A percentile compares a stretch with the other conserved stretches of the same genome.
Evolutionary conservation across 2,888 invertebrate species (phyloP).

Genomic region (Andrena flavipes): DNA sequence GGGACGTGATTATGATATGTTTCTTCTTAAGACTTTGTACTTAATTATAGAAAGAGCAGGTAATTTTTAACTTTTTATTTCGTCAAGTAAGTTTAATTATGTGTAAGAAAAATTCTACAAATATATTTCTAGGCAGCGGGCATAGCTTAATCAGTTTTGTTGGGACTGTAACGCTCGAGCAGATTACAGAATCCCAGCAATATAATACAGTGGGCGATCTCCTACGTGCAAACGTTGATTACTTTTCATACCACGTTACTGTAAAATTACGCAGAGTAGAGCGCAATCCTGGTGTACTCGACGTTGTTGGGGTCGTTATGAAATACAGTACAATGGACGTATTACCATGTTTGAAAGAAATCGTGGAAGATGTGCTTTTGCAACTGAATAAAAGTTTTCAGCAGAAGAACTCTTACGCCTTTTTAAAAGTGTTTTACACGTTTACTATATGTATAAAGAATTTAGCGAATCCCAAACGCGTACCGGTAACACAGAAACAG

Average conservation of each 20-base stretch:
- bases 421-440: conserved; percentile 90
- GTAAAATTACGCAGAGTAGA: conserved; percentile 88
- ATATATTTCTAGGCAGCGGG: conserved; percentile 86
- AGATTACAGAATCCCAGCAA: conserved; percentile 87
- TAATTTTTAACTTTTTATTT: conserved; percentile 74
- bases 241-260: conserved; percentile 90
- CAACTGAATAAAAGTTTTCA: conserved; percentile 88
- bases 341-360: conserved; percentile 88
- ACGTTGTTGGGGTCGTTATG: conserved; percentile 90
- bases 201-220: conserved; percentile 87
- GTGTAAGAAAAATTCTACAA: background rate
- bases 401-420: conserved; percentile 87
- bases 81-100: too few relatives aligned
- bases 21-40: conserved; percentile 89
- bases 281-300: conserved; percentile 88
- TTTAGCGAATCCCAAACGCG: conserved; percentile 81
- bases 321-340: conserved; percentile 89
- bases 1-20: conserved; percentile 86
- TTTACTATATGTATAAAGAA: conserved; percentile 88
- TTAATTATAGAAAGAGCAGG: conserved; percentile 90
- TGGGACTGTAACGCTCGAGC: conserved; percentile 87
- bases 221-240: conserved; percentile 90
- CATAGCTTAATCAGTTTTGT: conserved; percentile 88
- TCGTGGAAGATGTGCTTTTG: conserved; percentile 89
- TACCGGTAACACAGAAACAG: conserved; percentile 22